Base-by-base conservation (phyloP, 2,888 invertebrate genomes). In the Trilocha varians region DNA sequence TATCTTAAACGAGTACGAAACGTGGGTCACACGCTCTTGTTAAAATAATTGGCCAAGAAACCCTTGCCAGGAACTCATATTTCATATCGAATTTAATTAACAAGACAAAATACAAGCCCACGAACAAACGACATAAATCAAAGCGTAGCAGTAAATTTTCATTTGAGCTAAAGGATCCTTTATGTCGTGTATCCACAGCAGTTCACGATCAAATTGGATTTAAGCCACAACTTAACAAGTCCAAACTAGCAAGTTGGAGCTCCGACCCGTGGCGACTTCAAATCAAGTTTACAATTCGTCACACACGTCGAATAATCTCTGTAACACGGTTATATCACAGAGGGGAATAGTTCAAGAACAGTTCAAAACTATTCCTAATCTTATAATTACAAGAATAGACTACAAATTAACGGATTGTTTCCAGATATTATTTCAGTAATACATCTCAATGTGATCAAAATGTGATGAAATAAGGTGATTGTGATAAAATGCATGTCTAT, bases 141-240 rank as follows among this genome's bases (percentile, higher is more conserved):
- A 35, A 35, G 34, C 13, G 32, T 16, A 17, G 17, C 36, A 13
- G 16, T 36, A 41, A 36, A 36, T 39, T 39, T 33, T 34, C 39
- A 39, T 39, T 39, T 34, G 33, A 17, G 34, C 34, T 17, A 8
- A 9, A 25, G 15, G 41, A 38, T 13, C 38, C 13, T 34, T 17
- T 25, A 14, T n/a, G 35, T 37, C 13, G 34, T 34, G 33, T 58
- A 62, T 62, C 62, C 65, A 63, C 60, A 60, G 54, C 49, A 62
- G 64, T 63, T 60, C 59, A 60, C 52, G 59, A 66, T 59, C 59
- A 58, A 65, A 68, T 66, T 62, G 61, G 62, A 68, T 69, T 66
- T 65, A 60, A 61, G 51, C 64, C 65, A 57, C 62, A 65, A 66
- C 62, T 61, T 62, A 66, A 68, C 65, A 62, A 64, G 59, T 56